A percentile compares a stretch with the other conserved stretches of the same genome.
Evolutionary conservation across 2,113 vertebrate species (phyloP).

Genomic region (Ciconia maguari): DNA sequence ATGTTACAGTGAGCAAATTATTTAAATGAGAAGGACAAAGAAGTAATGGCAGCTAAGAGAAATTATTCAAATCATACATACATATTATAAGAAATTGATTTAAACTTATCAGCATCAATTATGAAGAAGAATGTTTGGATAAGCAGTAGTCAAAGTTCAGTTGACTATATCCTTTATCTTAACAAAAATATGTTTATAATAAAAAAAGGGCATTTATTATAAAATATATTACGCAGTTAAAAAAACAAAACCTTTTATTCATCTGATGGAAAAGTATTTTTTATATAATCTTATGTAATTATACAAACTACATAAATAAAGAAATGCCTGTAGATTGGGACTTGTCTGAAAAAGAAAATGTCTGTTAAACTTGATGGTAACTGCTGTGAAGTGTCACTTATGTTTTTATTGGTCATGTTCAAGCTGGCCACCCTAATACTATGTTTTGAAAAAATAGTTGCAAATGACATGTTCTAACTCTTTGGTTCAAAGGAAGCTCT

Average conservation of each 20-base stretch:
- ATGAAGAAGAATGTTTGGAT: not conserved
- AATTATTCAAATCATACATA: not conserved
- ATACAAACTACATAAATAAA: not conserved
- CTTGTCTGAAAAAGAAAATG: not conserved
- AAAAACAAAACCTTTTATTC: not conserved
- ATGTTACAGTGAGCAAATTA: not conserved
- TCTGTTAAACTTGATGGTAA: not conserved
- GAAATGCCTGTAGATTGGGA: not conserved
- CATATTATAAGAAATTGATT: not conserved
- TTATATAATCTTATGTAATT: not conserved
- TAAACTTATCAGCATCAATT: rapidly evolving
- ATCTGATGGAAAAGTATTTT: not conserved
- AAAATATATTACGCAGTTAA: not conserved
- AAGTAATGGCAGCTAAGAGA: not conserved
- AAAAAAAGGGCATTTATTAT: not conserved
- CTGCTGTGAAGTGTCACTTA: not conserved
- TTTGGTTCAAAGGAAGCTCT: not conserved
- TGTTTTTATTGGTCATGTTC: not conserved
- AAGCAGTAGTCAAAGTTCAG: not conserved
- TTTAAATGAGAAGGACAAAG: not conserved
- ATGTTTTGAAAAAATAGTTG: not conserved
- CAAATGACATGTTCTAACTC: not conserved
- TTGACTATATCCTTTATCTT: not conserved
- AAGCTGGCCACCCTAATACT: not conserved
- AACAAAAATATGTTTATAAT: not conserved